phyloP scores from a whole-genome alignment of 2,888 invertebrate species.

The Cerastis rubricosa region DNA sequence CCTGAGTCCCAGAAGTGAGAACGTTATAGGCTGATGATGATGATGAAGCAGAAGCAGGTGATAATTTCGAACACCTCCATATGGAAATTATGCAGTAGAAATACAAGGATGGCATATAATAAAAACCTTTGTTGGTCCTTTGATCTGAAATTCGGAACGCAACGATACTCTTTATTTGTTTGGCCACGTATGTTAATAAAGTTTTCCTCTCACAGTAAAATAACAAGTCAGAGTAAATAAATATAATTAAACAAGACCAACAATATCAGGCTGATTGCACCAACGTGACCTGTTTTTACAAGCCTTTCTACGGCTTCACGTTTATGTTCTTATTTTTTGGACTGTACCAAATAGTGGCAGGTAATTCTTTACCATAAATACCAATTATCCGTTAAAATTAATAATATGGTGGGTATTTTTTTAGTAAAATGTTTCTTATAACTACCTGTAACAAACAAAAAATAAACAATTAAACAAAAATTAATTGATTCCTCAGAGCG shows the following conservation, averaged over 20 bases:
- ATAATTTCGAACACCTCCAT: neutral
- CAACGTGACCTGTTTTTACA: constrained; percentile 27
- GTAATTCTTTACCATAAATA: neutral
- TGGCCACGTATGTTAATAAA: neutral
- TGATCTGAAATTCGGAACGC: neutral
- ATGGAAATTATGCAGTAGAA: neutral
- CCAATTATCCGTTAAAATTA: neutral
- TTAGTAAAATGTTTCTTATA: neutral
- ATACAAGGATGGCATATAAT: neutral
- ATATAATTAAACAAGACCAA: constrained; percentile 27
- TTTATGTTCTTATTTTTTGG: neutral
- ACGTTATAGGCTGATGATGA: no score
- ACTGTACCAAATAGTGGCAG: neutral
- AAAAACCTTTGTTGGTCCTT: neutral
- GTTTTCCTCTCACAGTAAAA: constrained; percentile 1
- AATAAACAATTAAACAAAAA: no score
- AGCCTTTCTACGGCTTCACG: neutral
- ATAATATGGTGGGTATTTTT: neutral
- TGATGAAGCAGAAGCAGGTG: neutral
- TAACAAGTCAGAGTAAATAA: constrained; percentile 22
- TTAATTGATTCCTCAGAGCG: no score
- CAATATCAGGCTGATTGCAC: constrained; percentile 32
- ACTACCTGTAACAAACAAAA: no score
- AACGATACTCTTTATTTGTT: neutral
- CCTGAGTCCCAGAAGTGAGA: no score